Evolutionary conservation across 2,113 vertebrate species (phyloP).

Genomic region (Jacana jacana): DNA sequence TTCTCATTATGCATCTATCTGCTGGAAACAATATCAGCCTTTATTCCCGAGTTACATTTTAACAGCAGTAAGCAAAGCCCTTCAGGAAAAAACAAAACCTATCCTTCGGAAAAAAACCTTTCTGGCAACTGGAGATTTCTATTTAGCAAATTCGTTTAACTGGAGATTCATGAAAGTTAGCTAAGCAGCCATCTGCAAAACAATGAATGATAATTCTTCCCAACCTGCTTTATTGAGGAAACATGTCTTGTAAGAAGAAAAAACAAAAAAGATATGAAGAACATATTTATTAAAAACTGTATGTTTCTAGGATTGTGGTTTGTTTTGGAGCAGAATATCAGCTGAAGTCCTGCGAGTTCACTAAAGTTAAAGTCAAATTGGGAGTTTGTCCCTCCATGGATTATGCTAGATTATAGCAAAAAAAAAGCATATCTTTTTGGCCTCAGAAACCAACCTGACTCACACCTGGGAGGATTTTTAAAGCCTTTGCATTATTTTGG

Average conservation of each 20-base stretch:
- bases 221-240: neutral
- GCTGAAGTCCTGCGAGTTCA: neutral
- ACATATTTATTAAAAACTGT: neutral
- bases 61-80: neutral
- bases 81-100: neutral
- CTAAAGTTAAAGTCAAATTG: neutral
- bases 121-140: neutral
- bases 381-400: neutral
- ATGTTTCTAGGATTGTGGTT: neutral
- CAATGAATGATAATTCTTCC: neutral
- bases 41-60: neutral
- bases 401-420: neutral
- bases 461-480: neutral
- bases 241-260: neutral
- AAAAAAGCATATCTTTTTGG: rapidly evolving
- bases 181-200: neutral
- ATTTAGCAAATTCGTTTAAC: neutral
- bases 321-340: neutral
- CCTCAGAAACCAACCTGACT: neutral
- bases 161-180: neutral
- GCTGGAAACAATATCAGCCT: neutral
- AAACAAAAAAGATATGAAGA: neutral
- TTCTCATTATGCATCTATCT: neutral
- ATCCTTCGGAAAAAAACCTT: too few species aligned
- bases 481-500: neutral